A percentile compares a stretch with the other conserved stretches of the same genome.
Evolutionary conservation across 2,113 vertebrate species (phyloP).

Genomic region (Agelaius phoeniceus): DNA sequence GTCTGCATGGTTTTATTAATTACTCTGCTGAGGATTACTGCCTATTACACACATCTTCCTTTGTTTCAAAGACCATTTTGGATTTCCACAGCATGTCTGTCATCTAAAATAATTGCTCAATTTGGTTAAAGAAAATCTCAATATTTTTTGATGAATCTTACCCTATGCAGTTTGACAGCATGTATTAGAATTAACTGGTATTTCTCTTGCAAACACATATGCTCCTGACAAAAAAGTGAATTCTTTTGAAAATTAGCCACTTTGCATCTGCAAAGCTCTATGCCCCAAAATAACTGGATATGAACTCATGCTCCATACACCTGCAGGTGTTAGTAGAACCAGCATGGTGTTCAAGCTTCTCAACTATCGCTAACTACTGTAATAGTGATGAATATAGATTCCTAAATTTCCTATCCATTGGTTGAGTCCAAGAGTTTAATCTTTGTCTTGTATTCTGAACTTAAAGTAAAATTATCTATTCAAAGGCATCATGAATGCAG

Average conservation of each 20-base stretch:
- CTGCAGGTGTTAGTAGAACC: not conserved
- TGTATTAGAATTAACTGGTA: not conserved
- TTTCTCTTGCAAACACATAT: not conserved
- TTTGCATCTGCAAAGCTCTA: not conserved
- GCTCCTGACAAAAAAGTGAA: not conserved
- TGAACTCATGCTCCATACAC: not conserved
- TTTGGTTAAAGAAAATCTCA: not conserved
- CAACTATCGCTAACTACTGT: not conserved
- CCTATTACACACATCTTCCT: not conserved
- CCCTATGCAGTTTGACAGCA: not conserved
- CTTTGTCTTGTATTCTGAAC: not conserved
- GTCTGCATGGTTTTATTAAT: not conserved
- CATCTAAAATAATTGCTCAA: not conserved
- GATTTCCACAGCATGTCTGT: not conserved
- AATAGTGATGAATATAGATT: not conserved
- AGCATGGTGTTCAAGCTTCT: not conserved
- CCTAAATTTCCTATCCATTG: not conserved
- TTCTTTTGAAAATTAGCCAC: not conserved
- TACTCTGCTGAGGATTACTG: not conserved
- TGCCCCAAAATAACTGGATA: not conserved
- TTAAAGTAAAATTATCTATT: not conserved
- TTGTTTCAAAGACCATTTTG: not conserved
- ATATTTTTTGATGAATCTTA: not conserved
- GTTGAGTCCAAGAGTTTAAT: not conserved
- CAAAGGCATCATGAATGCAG: not conserved